These are phyloP conservation scores for Limnodromus scolopaceus DNA, from an alignment of 2,797 vertebrate species.

Conservation along the genomic window DNA sequence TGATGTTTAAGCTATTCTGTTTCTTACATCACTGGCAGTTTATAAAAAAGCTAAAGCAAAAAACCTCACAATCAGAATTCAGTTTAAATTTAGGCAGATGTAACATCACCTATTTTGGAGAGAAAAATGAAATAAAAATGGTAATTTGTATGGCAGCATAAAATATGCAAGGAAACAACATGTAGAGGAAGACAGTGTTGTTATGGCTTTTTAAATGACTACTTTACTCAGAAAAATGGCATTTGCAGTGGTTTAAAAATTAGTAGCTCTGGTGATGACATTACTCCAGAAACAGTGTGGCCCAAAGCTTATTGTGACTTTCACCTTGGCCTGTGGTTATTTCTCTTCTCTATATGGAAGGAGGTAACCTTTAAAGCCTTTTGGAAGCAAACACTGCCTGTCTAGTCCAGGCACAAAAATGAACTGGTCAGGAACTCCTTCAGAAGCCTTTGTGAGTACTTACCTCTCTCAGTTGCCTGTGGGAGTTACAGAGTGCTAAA, in stretches of 20 bases:
- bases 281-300: not conserved
- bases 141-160: accelerated
- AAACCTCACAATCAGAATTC: accelerated
- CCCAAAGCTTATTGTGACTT: not conserved
- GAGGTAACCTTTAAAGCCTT: not conserved
- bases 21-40: not conserved
- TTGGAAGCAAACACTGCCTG: not conserved
- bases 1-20: not conserved
- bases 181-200: not conserved
- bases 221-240: not conserved
- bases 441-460: not conserved
- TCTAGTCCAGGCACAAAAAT: not conserved
- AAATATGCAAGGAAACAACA: not conserved
- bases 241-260: not conserved
- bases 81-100: not conserved
- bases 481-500: not conserved
- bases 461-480: not conserved
- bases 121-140: not conserved
- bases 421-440: not conserved
- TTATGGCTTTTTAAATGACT: not conserved
- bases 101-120: not conserved
- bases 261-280: not conserved
- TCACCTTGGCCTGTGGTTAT: not conserved
- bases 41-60: not conserved
- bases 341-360: not conserved